phyloP scores from a whole-genome alignment of 2,797 vertebrate species.

The Peromyscus aztecus region DNA sequence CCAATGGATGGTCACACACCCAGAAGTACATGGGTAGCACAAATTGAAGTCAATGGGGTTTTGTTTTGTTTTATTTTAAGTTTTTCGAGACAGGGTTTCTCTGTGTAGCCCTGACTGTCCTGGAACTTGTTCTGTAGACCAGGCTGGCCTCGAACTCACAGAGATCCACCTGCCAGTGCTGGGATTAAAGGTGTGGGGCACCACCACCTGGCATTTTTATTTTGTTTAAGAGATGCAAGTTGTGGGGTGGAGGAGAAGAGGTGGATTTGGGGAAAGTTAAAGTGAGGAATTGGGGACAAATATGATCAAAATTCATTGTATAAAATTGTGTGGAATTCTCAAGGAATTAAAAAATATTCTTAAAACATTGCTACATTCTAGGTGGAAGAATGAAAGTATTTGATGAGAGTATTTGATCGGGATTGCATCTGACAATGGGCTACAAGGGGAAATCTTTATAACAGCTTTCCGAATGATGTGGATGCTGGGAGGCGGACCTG shows the following conservation, averaged over 20 bases:
- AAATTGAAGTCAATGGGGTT: neutral
- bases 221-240: neutral
- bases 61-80: neutral
- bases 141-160: neutral
- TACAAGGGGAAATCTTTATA: neutral
- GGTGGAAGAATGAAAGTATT: neutral
- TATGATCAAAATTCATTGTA: neutral
- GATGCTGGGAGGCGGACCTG: neutral
- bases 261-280: neutral
- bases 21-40: neutral
- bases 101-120: neutral
- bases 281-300: neutral
- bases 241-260: neutral
- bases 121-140: neutral
- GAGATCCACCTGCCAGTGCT: neutral
- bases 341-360: neutral
- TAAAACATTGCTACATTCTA: neutral
- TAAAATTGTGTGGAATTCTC: neutral
- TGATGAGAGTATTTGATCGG: neutral
- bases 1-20: neutral
- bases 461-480: neutral
- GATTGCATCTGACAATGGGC: neutral
- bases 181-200: neutral
- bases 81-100: neutral
- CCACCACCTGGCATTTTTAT: neutral